phyloP scores from a whole-genome alignment of 2,797 vertebrate genomes.

The Sebastes kiyomatsui region DNA sequence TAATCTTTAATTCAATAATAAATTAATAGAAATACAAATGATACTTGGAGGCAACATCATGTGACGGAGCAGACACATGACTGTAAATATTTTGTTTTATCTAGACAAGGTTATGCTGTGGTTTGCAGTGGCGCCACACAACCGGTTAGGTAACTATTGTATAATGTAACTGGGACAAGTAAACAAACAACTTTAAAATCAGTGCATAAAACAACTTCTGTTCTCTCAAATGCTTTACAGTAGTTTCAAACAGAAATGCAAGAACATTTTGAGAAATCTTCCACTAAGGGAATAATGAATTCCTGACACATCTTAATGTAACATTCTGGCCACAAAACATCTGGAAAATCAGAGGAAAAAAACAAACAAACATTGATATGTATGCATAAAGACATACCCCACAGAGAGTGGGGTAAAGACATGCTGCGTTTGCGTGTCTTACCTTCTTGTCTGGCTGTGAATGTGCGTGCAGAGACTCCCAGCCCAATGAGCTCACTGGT shows the following conservation, averaged over 20 bases:
- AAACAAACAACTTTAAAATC: not conserved
- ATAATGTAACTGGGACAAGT: not conserved
- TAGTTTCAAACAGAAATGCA: not conserved
- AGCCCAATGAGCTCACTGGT: constrained; percentile 88
- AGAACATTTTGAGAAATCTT: not conserved
- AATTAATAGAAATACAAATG: not conserved
- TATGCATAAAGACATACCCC: not conserved
- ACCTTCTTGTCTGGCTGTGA: constrained; percentile 86
- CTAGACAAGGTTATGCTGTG: not conserved
- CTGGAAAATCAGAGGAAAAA: not conserved
- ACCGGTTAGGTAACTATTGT: not conserved
- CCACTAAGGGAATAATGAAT: not conserved
- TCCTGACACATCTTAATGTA: not conserved
- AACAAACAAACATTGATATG: not conserved
- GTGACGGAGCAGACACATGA: not conserved
- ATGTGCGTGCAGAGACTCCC: constrained; percentile 88
- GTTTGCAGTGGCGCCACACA: not conserved
- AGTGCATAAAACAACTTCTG: not conserved
- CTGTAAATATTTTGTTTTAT: not conserved
- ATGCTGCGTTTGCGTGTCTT: not conserved
- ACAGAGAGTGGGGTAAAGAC: not conserved
- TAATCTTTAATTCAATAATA: not conserved
- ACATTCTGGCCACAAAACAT: not conserved
- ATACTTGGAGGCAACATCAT: not conserved
- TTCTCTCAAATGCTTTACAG: not conserved